phyloP scores from a whole-genome alignment of 2,888 invertebrate genomes.

The Stenotaenia linearis region DNA sequence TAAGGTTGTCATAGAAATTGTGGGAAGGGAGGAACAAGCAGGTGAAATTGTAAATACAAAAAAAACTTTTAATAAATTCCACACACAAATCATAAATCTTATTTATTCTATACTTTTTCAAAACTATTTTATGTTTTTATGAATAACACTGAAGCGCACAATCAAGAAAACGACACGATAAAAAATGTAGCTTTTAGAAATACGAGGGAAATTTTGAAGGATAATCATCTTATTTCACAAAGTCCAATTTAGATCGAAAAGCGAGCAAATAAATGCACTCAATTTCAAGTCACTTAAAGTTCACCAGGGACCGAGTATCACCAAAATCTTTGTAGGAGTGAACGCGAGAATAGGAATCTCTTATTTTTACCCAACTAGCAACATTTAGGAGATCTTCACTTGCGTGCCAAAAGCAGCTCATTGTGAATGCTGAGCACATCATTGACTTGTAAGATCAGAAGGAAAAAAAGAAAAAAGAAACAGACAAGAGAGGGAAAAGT shows the following conservation, averaged over 20 bases:
- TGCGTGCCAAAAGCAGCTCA: constrained; percentile 26
- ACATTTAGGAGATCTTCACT: constrained; percentile 23
- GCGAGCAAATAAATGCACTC: constrained; percentile 12
- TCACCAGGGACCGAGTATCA: constrained; percentile 21
- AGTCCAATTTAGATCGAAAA: constrained; percentile 8
- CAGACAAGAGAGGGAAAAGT: constrained; percentile 8
- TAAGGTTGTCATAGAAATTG: too few relatives aligned
- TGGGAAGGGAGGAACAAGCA: neutral
- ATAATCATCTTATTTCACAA: constrained; percentile 11
- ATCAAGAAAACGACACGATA: neutral
- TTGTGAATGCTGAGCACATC: constrained; percentile 26
- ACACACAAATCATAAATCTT: neutral
- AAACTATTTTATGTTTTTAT: neutral
- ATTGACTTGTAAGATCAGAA: constrained; percentile 18
- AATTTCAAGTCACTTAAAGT: constrained; percentile 26
- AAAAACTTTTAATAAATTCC: neutral
- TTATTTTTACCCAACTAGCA: constrained; percentile 21
- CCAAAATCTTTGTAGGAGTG: constrained; percentile 5
- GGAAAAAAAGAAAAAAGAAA: neutral
- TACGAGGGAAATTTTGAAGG: neutral
- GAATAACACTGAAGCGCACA: neutral
- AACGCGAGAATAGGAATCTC: constrained; percentile 2
- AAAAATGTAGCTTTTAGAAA: neutral
- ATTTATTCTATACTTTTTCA: neutral
- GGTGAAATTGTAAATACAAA: neutral